Conservation (phyloP, 1,140 invertebrate species). For the Hesperophylax magnus region DNA sequence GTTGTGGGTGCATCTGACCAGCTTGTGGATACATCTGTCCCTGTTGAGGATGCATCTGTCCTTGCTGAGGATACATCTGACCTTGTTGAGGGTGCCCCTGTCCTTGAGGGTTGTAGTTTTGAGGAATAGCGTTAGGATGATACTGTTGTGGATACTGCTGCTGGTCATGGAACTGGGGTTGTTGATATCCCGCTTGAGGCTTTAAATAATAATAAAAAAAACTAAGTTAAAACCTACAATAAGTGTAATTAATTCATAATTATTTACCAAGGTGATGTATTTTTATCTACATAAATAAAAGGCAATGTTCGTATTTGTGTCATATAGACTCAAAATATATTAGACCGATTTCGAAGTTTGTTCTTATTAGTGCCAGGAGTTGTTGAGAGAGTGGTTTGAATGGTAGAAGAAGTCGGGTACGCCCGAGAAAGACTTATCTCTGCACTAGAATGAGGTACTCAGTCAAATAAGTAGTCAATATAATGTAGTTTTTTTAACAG, state of each 20-base stretch:
- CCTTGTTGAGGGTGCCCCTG: conserved; percentile 36
- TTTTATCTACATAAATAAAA: too few species aligned
- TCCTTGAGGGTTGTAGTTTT: conserved; percentile 47
- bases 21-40: conserved; percentile 15
- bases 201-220: conserved; percentile 43
- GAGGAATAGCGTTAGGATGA: conserved; percentile 56
- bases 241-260: neutral
- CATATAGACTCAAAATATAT: too few species aligned
- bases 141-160: conserved; percentile 57
- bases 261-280: neutral
- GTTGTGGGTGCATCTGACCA: conserved; percentile 56
- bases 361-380: too few species aligned
- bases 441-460: too few species aligned
- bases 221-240: neutral
- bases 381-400: too few species aligned
- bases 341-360: too few species aligned
- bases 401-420: too few species aligned
- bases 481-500: too few species aligned
- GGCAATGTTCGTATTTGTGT: too few species aligned
- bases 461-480: too few species aligned
- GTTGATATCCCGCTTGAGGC: conserved; percentile 34
- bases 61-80: conserved; percentile 52
- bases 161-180: conserved; percentile 54
- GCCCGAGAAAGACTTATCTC: too few species aligned
- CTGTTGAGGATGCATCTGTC: conserved; percentile 47